These are phyloP conservation scores for Eulemur mongoz DNA, from an alignment of 2,797 vertebrate species.

Conservation along the genomic window DNA sequence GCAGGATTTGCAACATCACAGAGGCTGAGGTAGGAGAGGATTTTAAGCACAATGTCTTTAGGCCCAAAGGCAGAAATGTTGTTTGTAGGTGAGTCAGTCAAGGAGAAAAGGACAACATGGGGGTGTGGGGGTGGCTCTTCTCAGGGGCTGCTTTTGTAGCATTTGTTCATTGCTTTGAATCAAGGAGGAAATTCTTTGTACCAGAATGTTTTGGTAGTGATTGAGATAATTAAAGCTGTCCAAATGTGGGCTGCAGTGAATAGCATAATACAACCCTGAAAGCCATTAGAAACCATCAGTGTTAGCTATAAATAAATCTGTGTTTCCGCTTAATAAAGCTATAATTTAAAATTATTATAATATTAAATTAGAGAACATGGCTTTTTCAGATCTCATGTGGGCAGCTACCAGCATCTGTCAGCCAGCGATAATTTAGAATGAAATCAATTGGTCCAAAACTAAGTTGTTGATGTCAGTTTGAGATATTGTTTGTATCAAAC, in stretches of 20 bases:
- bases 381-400: constrained; percentile 61
- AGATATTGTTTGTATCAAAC: constrained; percentile 75
- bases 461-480: constrained; percentile 74
- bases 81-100: background rate
- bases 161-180: constrained; percentile 58
- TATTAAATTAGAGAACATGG: constrained; percentile 69
- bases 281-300: constrained; percentile 58
- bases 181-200: constrained; percentile 62
- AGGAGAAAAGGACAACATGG: constrained; percentile 2
- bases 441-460: constrained; percentile 69
- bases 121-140: background rate
- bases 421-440: constrained; percentile 63
- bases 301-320: constrained; percentile 74
- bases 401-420: constrained; percentile 68
- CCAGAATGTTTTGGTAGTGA: constrained; percentile 58
- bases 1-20: background rate
- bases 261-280: constrained; percentile 38
- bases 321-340: constrained; percentile 72
- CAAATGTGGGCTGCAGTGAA: constrained; percentile 35
- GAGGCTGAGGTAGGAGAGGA: background rate
- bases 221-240: constrained; percentile 64
- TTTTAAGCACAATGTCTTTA: constrained; percentile 35
- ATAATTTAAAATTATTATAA: constrained; percentile 72
- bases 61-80: background rate
- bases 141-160: constrained; percentile 1